These are phyloP conservation scores for Austrofundulus limnaeus DNA, from an alignment of 2,113 vertebrate genomes.

Conservation along the genomic window DNA sequence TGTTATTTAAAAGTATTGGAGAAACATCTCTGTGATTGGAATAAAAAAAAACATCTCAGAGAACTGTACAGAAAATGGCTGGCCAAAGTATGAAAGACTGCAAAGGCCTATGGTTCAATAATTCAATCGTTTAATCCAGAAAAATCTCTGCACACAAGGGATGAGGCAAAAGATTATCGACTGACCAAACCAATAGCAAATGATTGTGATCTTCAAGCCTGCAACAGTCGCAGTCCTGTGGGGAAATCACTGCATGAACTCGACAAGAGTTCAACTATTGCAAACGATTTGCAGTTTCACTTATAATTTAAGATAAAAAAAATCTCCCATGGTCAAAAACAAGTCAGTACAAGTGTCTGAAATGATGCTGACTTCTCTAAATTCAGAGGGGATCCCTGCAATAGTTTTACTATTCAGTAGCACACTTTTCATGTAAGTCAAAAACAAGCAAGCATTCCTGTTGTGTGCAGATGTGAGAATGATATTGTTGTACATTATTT, in stretches of 20 bases:
- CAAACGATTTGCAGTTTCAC: background rate
- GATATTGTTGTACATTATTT: no score
- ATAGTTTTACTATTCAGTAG: no score
- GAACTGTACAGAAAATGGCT: background rate
- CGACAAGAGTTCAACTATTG: background rate
- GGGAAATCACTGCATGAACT: background rate
- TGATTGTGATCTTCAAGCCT: background rate
- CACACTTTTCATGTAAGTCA: no score
- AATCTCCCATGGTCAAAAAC: background rate
- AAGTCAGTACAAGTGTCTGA: background rate
- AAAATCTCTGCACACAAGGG: conserved; percentile 1
- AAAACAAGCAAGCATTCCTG: no score
- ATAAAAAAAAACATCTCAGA: background rate
- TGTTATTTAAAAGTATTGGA: background rate
- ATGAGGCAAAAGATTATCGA: background rate
- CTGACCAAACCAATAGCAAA: no score
- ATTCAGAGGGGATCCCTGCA: no score
- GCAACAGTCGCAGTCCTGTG: background rate
- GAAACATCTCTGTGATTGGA: background rate
- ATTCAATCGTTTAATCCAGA: conserved; percentile 2
- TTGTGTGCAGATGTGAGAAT: no score
- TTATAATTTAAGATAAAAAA: background rate
- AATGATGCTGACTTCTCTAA: background rate
- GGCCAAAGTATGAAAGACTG: background rate
- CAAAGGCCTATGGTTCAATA: background rate